Conservation (phyloP, 2,888 invertebrate species). For the Harpagoxenus sublaevis region DNA sequence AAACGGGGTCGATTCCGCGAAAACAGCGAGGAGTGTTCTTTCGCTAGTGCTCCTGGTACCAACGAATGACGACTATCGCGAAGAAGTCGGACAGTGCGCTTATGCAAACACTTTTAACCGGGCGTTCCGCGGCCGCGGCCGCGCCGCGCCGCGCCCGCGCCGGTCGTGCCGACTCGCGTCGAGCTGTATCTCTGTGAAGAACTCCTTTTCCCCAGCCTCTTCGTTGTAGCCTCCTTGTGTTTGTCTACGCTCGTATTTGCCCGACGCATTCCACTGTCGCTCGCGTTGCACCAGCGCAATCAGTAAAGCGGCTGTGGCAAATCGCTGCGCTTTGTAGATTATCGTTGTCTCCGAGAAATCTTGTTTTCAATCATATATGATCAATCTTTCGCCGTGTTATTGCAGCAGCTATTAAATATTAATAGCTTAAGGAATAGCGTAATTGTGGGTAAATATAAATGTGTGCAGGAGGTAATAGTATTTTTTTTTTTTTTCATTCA, state of each 20-base stretch:
- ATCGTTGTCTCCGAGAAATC: constrained; percentile 27
- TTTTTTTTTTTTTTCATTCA: constrained; percentile 8
- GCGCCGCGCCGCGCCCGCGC: constrained; percentile 34
- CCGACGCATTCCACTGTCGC: constrained; percentile 80
- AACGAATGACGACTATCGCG: constrained; percentile 68
- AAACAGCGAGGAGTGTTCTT: constrained; percentile 54
- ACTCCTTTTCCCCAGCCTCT: constrained; percentile 72
- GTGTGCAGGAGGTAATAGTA: not conserved
- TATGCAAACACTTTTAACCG: constrained; percentile 82
- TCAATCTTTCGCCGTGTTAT: not conserved
- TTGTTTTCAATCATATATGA: constrained; percentile 13
- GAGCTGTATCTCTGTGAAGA: constrained; percentile 70
- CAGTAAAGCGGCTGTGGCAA: constrained; percentile 31
- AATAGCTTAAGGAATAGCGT: constrained; percentile 8
- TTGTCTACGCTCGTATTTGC: constrained; percentile 81
- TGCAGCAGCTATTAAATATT: constrained; percentile 4
- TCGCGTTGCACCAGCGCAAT: constrained; percentile 65
- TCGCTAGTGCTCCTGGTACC: constrained; percentile 57
- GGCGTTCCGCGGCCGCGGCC: constrained; percentile 70
- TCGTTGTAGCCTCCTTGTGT: constrained; percentile 77
- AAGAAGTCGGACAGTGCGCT: constrained; percentile 74
- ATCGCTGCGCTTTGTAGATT: constrained; percentile 43
- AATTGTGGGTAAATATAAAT: not conserved
- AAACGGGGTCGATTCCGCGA: constrained; percentile 35
- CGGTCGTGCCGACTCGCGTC: constrained; percentile 64